phyloP scores from a whole-genome alignment of 2,888 invertebrate genomes.

The Drosophila subquinaria region DNA sequence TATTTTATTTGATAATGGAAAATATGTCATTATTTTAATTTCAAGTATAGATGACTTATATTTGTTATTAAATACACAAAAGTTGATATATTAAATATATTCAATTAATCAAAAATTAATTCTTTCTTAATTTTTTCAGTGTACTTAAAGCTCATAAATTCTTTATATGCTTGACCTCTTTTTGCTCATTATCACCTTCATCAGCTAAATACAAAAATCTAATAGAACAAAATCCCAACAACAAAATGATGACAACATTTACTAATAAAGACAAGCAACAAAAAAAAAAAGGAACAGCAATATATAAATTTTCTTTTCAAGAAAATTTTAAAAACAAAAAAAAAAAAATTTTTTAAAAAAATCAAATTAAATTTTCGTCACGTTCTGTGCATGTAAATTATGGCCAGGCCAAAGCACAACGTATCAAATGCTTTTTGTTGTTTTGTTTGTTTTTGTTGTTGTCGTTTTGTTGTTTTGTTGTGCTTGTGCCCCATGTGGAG shows the following conservation, averaged over 20 bases:
- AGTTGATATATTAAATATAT: too few relatives aligned
- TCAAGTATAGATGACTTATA: background rate
- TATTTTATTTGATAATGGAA: too few relatives aligned
- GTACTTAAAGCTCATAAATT: constrained; percentile 3
- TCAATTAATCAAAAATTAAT: background rate
- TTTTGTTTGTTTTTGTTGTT: constrained; percentile 14
- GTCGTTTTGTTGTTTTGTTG: constrained; percentile 14
- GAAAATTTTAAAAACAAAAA: constrained; percentile 20
- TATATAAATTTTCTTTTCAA: constrained; percentile 10
- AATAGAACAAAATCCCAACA: constrained; percentile 12
- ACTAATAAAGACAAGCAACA: constrained; percentile 24
- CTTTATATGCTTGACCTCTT: constrained; percentile 18
- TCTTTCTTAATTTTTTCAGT: background rate
- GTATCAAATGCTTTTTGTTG: constrained; percentile 36
- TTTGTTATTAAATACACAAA: background rate
- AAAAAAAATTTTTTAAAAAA: constrained; percentile 13
- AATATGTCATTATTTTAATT: background rate
- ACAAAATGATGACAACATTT: constrained; percentile 29
- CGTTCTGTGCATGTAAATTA: constrained; percentile 69
- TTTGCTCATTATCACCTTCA: constrained; percentile 44
- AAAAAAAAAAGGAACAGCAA: constrained; percentile 2
- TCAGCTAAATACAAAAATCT: constrained; percentile 21
- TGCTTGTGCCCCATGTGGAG: constrained; percentile 47
- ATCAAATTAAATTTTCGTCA: constrained; percentile 71
- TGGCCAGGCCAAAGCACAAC: constrained; percentile 33